Base-by-base conservation (phyloP, 1,140 invertebrate genomes). In the Neodiprion virginianus region DNA sequence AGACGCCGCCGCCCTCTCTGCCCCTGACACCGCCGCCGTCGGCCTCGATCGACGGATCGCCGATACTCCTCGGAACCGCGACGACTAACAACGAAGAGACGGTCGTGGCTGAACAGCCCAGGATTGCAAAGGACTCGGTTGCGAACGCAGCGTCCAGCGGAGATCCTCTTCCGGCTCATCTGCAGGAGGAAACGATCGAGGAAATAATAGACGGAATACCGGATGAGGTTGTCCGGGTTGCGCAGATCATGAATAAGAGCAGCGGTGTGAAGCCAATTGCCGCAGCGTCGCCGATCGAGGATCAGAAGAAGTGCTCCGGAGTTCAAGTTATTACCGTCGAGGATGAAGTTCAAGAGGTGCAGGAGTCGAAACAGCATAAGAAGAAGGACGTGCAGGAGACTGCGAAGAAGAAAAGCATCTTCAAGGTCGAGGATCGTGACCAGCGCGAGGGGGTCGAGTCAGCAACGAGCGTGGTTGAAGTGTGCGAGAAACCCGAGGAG, bases 171-270 rank as follows among this genome's bases (percentile, higher is more conserved):
- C 28, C 28, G 5, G 28, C 5, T 40, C 74, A 17, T 5, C 5
- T 17, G 11, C 0, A 14, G 50, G 78, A 81, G 8, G 78, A 83
- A 68, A 83, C 84, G 7, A 83, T 86, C 76, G 83, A 86, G 65
- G 80, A 86, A 14, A 86, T 86, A 1, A 84, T 85, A 40, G 83
- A 86, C 66, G 80, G 81, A 8, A 86, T 86, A 75, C 85, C 85
- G 0, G 85, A 86, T 67, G 85, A 86, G 21, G 79, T 85, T 0
- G 78, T 84, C 0, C 75, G 78, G 67, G 77, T 86, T 40, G 81
- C 82, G 0, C 79, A 78, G 53, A 61, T 7, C 53, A 61, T 61
- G 53, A 61, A 61, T 17, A 61, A 17, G 11, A 14, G 53, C 53
- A 61, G 8, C 53, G 53, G 3, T 14, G 11, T 17, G 53, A 17